Evolutionary conservation across 1,140 invertebrate species (phyloP).

Genomic region (Physella acuta): DNA sequence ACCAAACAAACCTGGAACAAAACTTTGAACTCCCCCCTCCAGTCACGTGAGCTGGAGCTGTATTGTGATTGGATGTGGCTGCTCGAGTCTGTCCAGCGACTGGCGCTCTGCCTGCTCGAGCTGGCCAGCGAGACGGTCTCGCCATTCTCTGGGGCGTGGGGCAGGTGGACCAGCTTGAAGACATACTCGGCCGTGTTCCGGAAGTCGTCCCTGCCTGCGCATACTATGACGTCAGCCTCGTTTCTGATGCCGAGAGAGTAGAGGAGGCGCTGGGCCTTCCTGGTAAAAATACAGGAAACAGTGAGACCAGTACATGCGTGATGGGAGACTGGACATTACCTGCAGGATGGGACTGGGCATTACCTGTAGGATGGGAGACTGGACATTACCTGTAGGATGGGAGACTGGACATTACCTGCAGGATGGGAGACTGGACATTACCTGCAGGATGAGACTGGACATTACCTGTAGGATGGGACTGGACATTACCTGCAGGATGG

Average conservation of each 20-base stretch:
- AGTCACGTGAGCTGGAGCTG: background rate
- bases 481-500: no score
- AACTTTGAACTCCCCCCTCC: slow-evolving; percentile 11
- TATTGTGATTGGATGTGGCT: slow-evolving; percentile 2
- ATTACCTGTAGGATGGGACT: background rate
- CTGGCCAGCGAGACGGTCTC: slow-evolving; percentile 24
- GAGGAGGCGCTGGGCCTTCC: slow-evolving; percentile 24
- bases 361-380: background rate
- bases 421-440: background rate
- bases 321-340: background rate
- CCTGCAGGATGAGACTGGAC: background rate
- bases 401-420: background rate
- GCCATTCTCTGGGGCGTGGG: slow-evolving; percentile 4
- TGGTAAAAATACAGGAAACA: background rate
- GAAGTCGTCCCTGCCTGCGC: slow-evolving; percentile 37
- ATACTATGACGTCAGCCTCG: slow-evolving; percentile 35
- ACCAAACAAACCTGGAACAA: slow-evolving; percentile 28
- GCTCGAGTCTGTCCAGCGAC: slow-evolving; percentile 6
- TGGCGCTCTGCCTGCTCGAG: background rate
- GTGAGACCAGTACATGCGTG: background rate
- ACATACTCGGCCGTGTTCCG: slow-evolving; percentile 46
- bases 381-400: slow-evolving; percentile 7
- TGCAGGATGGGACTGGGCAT: background rate
- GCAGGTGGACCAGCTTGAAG: slow-evolving; percentile 33
- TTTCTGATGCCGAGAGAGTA: slow-evolving; percentile 20